Evolutionary conservation across 2,797 vertebrate genomes (phyloP).

Genomic region (Anguilla megastoma): DNA sequence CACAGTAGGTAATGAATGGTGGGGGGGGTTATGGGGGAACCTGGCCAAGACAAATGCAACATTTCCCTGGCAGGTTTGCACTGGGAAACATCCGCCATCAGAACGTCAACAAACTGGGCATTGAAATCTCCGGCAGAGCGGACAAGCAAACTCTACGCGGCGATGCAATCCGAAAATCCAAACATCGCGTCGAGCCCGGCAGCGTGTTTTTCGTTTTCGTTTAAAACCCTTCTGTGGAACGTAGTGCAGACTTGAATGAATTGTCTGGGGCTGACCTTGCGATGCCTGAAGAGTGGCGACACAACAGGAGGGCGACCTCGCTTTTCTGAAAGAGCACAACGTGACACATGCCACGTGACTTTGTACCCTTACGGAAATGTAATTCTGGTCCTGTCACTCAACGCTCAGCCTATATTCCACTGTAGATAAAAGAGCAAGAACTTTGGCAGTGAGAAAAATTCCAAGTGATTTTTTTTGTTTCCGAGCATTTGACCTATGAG

Average conservation of each 20-base stretch:
- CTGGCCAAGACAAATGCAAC: constrained; percentile 11
- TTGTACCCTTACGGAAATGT: not conserved
- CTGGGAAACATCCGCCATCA: not conserved
- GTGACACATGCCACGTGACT: not conserved
- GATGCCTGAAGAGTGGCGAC: too few relatives aligned
- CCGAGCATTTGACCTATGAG: too few relatives aligned
- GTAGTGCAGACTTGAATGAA: not conserved
- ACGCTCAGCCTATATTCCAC: not conserved
- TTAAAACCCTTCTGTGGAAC: too few relatives aligned
- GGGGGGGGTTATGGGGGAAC: too few relatives aligned
- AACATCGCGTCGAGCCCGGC: not conserved
- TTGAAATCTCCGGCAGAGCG: not conserved
- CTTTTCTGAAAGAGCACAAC: not conserved
- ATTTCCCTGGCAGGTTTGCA: constrained; percentile 8
- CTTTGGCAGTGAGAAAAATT: too few relatives aligned
- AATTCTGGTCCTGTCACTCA: not conserved
- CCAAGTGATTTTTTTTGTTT: too few relatives aligned
- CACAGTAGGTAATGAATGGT: constrained; percentile 1
- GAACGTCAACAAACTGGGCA: not conserved
- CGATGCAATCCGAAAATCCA: not conserved
- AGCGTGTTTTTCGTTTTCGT: too few relatives aligned
- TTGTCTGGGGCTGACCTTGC: not conserved
- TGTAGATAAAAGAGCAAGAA: not conserved
- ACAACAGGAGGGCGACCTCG: not conserved
- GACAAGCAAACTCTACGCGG: not conserved